Conservation (phyloP, 2,113 vertebrate species). For the Danio rerio region DNA sequence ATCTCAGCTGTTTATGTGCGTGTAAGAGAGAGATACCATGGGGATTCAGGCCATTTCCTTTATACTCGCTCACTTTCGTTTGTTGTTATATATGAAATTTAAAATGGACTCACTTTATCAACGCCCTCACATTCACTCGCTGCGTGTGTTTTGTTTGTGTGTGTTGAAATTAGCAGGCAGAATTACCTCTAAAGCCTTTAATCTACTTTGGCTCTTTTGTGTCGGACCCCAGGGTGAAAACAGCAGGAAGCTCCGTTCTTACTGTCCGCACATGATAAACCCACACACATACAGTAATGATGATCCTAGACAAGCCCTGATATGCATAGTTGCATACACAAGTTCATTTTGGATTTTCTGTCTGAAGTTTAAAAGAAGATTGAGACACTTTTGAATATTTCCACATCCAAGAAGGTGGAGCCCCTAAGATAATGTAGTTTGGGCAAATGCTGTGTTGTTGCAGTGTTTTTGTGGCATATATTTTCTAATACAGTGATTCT, state of each 20-base stretch:
- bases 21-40: not conserved
- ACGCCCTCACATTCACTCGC: not conserved
- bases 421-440: too few species aligned
- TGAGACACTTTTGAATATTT: too few species aligned
- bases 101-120: not conserved
- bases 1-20: not conserved
- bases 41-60: not conserved
- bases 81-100: not conserved
- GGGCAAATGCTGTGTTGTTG: too few species aligned
- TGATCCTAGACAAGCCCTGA: not conserved
- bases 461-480: too few species aligned
- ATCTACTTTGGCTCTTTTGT: slow-evolving; percentile 59
- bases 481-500: too few species aligned
- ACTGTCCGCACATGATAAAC: slow-evolving; percentile 1
- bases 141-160: not conserved
- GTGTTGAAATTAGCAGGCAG: slow-evolving; percentile 54
- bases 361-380: too few species aligned
- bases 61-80: not conserved
- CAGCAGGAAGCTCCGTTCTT: slow-evolving; percentile 48
- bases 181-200: slow-evolving; percentile 57
- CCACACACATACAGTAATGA: not conserved
- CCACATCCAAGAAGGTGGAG: too few species aligned
- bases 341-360: too few species aligned
- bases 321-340: too few species aligned
- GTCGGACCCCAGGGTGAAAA: slow-evolving; percentile 38